These are phyloP conservation scores for Eilema griseolum DNA, from an alignment of 2,888 invertebrate species.

Conservation along the genomic window DNA sequence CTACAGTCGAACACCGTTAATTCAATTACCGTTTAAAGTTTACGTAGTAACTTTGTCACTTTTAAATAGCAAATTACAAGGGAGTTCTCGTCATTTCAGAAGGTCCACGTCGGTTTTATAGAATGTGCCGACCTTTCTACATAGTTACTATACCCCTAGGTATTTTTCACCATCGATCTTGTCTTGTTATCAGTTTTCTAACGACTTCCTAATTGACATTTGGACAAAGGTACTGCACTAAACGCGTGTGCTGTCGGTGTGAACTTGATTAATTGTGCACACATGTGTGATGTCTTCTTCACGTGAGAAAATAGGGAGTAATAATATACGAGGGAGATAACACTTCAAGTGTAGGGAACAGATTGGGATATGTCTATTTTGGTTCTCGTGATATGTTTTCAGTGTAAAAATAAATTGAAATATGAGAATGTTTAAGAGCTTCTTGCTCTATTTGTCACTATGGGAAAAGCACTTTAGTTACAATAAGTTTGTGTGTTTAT, in stretches of 20 bases:
- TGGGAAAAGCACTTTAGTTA: slow-evolving; percentile 45
- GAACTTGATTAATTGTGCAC: slow-evolving; percentile 72
- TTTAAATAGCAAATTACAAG: neutral
- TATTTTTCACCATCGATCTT: slow-evolving; percentile 35
- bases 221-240: slow-evolving; percentile 53
- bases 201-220: slow-evolving; percentile 56
- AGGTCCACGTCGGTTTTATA: neutral
- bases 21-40: neutral
- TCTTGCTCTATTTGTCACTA: slow-evolving; percentile 40
- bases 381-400: slow-evolving; percentile 48
- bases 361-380: slow-evolving; percentile 51
- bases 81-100: neutral
- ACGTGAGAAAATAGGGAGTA: slow-evolving; percentile 77
- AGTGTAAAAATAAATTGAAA: slow-evolving; percentile 53
- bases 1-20: no score
- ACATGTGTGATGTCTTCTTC: slow-evolving; percentile 69
- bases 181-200: slow-evolving; percentile 24
- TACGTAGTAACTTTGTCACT: neutral
- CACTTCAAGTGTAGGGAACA: slow-evolving; percentile 49
- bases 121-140: neutral
- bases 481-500: slow-evolving; percentile 40
- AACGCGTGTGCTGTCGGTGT: slow-evolving; percentile 47
- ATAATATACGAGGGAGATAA: slow-evolving; percentile 55
- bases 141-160: neutral
- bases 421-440: slow-evolving; percentile 46